Base-by-base conservation (phyloP, 2,888 invertebrate species). In the Eilema griseolum region DNA sequence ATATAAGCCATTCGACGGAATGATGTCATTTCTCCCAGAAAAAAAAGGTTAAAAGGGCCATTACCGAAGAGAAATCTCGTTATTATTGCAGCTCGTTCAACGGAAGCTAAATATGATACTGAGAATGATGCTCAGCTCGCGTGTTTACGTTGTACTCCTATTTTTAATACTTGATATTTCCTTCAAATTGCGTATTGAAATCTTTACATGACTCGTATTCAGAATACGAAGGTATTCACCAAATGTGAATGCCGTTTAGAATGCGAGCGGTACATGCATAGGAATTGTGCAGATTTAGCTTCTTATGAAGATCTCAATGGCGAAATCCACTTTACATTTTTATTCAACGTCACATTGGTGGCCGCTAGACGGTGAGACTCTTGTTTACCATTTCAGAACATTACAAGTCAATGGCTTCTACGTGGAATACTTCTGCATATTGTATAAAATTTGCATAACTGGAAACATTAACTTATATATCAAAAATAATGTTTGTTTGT, bases 41-140 rank as follows among this genome's bases (percentile, higher is more conserved):
- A 87, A 37, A 84, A 87, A 88, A 87, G 86, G 86, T 87, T 87
- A 86, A 88, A 87, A 86, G 85, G 88, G 81, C 84, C 82, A 86
- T 88, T 86, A 82, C 80, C 84, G 78, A 84, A 83, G 85, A 86
- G 85, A 83, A 85, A 82, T 82, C 87, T 85, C 86, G 85, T 86
- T 88, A 85, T 86, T 85, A 85, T 83, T 78, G 84, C 85, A 85
- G 83, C 81, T 82, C 86, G 80, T 85, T 83, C 83, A 81, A 81
- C 81, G 83, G 80, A 83, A 85, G 83, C 86, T 85, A 84, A 85
- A 86, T 83, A 83, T 83, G 81, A 82, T 79, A 81, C 82, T 75
- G 76, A 71, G 85, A 86, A 84, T 85, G 78, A 86, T 83, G 82
- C 77, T 78, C 75, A 74, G 78, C 80, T 46, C 70, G 77, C 72